A percentile compares a stretch with the other conserved stretches of the same genome.
These are phyloP conservation scores for Menidia beryllina DNA, from an alignment of 2,113 vertebrate species.

Conservation along the genomic window DNA sequence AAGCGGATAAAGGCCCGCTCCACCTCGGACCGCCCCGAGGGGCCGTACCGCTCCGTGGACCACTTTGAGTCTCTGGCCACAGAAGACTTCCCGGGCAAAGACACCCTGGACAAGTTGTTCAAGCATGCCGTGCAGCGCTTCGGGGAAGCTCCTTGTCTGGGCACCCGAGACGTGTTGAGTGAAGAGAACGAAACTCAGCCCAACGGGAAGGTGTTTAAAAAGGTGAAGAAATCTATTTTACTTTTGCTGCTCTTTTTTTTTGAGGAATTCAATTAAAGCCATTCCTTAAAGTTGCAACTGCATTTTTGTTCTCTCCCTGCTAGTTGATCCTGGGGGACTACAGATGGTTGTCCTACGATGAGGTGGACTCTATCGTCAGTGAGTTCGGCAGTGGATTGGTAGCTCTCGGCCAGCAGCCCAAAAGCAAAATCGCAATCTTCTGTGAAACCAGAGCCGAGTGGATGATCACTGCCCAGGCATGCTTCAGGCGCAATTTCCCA, in stretches of 20 bases:
- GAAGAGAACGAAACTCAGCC: constrained; percentile 95
- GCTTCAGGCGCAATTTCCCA: constrained; percentile 94
- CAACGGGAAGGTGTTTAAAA: constrained; percentile 96
- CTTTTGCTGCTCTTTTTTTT: background rate
- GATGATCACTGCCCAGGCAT: constrained; percentile 94
- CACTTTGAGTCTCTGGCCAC: constrained; percentile 87
- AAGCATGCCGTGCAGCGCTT: constrained; percentile 87
- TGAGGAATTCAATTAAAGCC: background rate
- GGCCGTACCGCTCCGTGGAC: constrained; percentile 92
- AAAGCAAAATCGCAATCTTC: constrained; percentile 91
- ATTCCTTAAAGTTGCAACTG: background rate
- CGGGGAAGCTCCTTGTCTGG: constrained; percentile 87
- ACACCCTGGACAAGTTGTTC: constrained; percentile 95
- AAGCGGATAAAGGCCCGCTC: constrained; percentile 91
- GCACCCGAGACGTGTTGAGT: constrained; percentile 90
- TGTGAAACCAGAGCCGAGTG: constrained; percentile 97
- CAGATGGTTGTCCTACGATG: constrained; percentile 90
- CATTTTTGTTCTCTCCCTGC: constrained; percentile 24
- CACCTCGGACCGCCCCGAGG: constrained; percentile 84
- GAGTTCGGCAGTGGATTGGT: constrained; percentile 88
- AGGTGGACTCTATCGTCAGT: constrained; percentile 81
- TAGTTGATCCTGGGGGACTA: constrained; percentile 94
- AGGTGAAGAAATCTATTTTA: constrained; percentile 79
- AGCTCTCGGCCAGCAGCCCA: constrained; percentile 88
- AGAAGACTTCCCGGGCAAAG: constrained; percentile 89